Evolutionary conservation across 2,888 invertebrate species (phyloP).

Genomic region (Rhorus exstirpatorius): DNA sequence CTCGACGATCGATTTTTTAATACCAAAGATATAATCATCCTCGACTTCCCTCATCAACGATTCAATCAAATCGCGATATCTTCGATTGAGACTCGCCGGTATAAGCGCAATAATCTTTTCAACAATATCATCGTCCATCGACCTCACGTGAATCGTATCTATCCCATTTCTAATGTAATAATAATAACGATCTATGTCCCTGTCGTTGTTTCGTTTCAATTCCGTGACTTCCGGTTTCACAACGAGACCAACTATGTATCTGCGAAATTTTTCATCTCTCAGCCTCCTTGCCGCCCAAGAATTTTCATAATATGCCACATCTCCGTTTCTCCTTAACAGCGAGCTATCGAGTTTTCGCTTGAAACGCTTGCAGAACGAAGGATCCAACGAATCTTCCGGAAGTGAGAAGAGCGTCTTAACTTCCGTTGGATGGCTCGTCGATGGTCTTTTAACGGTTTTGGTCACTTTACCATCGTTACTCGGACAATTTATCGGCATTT

Average conservation of each 20-base stretch:
- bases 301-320: slow-evolving; percentile 82
- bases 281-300: slow-evolving; percentile 90
- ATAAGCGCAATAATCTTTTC: slow-evolving; percentile 89
- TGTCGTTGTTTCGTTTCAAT: slow-evolving; percentile 88
- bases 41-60: slow-evolving; percentile 92
- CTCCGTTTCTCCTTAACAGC: slow-evolving; percentile 40
- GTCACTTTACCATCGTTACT: slow-evolving; percentile 82
- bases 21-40: slow-evolving; percentile 94
- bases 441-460: slow-evolving; percentile 84
- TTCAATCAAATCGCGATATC: slow-evolving; percentile 88
- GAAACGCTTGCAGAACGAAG: slow-evolving; percentile 85
- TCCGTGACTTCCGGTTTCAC: slow-evolving; percentile 87
- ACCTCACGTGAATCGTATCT: slow-evolving; percentile 95
- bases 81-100: slow-evolving; percentile 88
- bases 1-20: slow-evolving; percentile 96
- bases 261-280: slow-evolving; percentile 93
- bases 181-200: slow-evolving; percentile 92
- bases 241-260: slow-evolving; percentile 92
- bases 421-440: slow-evolving; percentile 86
- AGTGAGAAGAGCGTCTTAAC: slow-evolving; percentile 88
- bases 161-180: slow-evolving; percentile 96
- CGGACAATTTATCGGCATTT: not conserved
- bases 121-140: slow-evolving; percentile 92
- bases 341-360: slow-evolving; percentile 76
- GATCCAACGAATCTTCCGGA: slow-evolving; percentile 88